Percentiles rank a stretch among this genome's conserved stretches.
phyloP scores from a whole-genome alignment of 2,113 vertebrate genomes.

The Brachypteracias leptosomus region DNA sequence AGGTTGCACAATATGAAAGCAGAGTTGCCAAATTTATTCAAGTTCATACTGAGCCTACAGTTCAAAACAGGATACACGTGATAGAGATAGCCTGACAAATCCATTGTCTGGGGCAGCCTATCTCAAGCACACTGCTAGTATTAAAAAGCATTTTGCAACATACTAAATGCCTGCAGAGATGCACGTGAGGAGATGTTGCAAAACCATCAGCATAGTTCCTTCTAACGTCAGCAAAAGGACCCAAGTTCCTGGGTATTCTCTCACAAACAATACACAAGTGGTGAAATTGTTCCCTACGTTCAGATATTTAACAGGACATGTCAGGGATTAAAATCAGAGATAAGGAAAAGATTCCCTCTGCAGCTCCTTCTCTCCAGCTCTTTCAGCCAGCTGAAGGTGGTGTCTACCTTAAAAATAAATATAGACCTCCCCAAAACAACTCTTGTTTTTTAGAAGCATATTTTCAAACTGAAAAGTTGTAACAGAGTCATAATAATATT shows the following conservation, averaged over 20 bases:
- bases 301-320: fast-evolving
- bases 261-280: fast-evolving
- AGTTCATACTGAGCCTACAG: not conserved
- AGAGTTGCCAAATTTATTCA: not conserved
- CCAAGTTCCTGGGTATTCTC: fast-evolving
- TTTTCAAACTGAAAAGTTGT: not conserved
- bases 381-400: not conserved
- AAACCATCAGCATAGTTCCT: not conserved
- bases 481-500: not conserved
- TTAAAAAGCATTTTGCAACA: not conserved
- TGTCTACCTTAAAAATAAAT: not conserved
- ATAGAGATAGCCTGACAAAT: not conserved
- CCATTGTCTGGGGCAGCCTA: not conserved
- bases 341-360: not conserved
- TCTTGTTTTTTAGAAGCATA: not conserved
- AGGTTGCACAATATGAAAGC: not conserved
- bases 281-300: not conserved
- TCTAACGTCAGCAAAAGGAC: not conserved
- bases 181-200: not conserved
- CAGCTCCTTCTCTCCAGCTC: not conserved
- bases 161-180: not conserved
- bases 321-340: not conserved
- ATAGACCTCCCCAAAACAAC: not conserved
- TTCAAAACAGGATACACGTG: not conserved
- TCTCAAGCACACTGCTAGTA: not conserved